A percentile compares a stretch with the other conserved stretches of the same genome.
Evolutionary conservation across 1,140 invertebrate genomes (phyloP).

Genomic region (Papilio xuthus): DNA sequence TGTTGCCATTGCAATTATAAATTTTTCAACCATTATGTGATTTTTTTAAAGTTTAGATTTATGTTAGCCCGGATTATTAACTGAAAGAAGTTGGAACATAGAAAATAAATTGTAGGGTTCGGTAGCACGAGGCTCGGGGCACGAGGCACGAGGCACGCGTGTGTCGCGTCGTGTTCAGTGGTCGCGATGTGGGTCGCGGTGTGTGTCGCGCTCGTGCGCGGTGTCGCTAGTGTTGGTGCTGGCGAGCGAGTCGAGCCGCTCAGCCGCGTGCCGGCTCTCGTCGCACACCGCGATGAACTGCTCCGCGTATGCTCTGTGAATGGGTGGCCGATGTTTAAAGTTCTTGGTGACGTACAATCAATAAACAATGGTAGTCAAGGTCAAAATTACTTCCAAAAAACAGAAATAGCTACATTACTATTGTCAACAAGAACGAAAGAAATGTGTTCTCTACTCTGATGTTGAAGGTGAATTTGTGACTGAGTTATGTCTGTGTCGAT

Average conservation of each 20-base stretch:
- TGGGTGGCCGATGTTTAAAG: not conserved
- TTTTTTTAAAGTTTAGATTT: not conserved
- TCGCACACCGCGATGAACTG: constrained; percentile 84
- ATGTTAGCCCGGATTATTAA: not conserved
- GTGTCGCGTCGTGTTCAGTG: not conserved
- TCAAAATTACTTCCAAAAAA: not conserved
- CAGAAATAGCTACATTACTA: not conserved
- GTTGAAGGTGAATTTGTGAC: too few relatives aligned
- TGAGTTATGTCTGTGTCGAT: not conserved
- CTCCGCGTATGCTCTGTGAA: constrained; percentile 82
- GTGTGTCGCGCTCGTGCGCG: constrained; percentile 46
- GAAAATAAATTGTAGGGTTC: constrained; percentile 1
- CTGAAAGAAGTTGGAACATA: not conserved
- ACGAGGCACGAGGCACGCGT: constrained; percentile 37
- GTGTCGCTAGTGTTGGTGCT: constrained; percentile 62
- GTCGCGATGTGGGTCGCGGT: not conserved
- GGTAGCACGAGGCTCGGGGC: constrained; percentile 44
- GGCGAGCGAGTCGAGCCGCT: constrained; percentile 67
- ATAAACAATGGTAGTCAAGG: not conserved
- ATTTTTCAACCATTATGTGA: not conserved
- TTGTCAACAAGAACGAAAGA: not conserved
- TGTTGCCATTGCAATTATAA: not conserved
- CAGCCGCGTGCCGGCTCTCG: constrained; percentile 77
- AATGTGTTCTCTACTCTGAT: not conserved
- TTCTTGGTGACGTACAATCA: not conserved